These are phyloP conservation scores for Ashinkailepas kermadecensis DNA, from an alignment of 2,888 invertebrate species.

Conservation along the genomic window DNA sequence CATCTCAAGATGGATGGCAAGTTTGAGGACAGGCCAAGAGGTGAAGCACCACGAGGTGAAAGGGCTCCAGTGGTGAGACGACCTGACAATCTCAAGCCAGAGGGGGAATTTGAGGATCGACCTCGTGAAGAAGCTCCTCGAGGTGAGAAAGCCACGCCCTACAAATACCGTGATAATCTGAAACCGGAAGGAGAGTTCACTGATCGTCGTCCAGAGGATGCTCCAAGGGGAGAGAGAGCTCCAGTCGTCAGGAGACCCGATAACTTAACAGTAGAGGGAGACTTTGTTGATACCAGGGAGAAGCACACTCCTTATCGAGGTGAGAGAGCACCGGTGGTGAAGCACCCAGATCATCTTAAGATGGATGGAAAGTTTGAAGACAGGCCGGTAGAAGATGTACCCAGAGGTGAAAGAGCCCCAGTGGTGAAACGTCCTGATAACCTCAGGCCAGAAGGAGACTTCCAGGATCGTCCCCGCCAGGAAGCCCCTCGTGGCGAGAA, in stretches of 20 bases:
- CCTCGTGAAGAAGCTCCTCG: conserved; percentile 26
- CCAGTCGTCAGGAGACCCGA: conserved; percentile 36
- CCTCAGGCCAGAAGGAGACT: conserved; percentile 25
- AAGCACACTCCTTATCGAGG: conserved; percentile 35
- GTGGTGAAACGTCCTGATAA: too few relatives aligned
- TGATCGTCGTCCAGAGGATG: conserved; percentile 30
- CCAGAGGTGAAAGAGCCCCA: too few relatives aligned
- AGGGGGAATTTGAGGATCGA: conserved; percentile 33
- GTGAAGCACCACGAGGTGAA: conserved; percentile 30
- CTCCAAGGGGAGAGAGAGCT: conserved; percentile 5
- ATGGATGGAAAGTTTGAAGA: conserved; percentile 23
- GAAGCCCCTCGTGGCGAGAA: conserved; percentile 47
- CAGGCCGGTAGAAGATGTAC: too few relatives aligned
- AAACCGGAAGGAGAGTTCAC: conserved; percentile 50
- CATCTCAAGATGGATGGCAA: not conserved
- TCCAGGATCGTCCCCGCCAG: conserved; percentile 42
- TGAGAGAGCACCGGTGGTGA: conserved; percentile 39
- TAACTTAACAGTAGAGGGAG: conserved; percentile 23
- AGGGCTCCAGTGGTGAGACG: conserved; percentile 29
- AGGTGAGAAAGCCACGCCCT: conserved; percentile 42
- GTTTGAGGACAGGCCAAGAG: conserved; percentile 36
- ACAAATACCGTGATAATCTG: conserved; percentile 55
- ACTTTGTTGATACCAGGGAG: not conserved
- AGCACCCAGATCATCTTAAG: conserved; percentile 46
- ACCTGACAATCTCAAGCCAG: conserved; percentile 29